Base-by-base conservation (phyloP, 2,888 invertebrate species). In the Rhynchonema sp. region DNA sequence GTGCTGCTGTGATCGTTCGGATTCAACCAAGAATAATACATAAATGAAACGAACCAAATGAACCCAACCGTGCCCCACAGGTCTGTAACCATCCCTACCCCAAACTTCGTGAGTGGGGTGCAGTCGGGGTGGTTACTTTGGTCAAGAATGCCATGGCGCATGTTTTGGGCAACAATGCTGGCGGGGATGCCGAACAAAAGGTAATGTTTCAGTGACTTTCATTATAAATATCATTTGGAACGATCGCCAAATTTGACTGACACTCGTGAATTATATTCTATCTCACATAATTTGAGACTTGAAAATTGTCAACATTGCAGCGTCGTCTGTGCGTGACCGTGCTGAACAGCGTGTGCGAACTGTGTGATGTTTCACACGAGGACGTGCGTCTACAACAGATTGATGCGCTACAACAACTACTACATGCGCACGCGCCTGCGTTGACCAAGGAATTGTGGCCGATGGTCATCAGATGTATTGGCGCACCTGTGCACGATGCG, bases 71-170 rank as follows among this genome's bases (percentile, higher is more conserved):
- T n/a, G n/a, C n/a, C n/a, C n/a, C n/a, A n/a, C 59, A 69, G 68
- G 64, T 69, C n/a, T 68, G 69, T 60, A 63, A 63, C 25, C 69
- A 71, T 57, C 65, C 67, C 1, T 65, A 76, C 61, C 62, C 66
- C 1, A 69, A 69, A 1, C 70, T 96, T 87, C 79, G 96, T 46
- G 91, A 91, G 74, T 96, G 92, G 92, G 94, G 94, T 0, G 91
- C 92, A 0, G 91, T 92, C 75, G 91, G 92, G 0, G 83, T 96
- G 59, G 92, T 94, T 0, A 88, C 87, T 72, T 78, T 96, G 56
- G 89, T 94, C 0, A 87, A 87, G 73, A 85, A 87, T 0, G 90
- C 92, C 1, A 38, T 38, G 38, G 38, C 38, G 38, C 17, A 17
- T 38, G 38, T 38, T 38, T 6, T 38, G 38, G 38, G 38, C 38